These are phyloP conservation scores for Lateolabrax maculatus DNA, from an alignment of 2,797 vertebrate genomes.

Conservation along the genomic window DNA sequence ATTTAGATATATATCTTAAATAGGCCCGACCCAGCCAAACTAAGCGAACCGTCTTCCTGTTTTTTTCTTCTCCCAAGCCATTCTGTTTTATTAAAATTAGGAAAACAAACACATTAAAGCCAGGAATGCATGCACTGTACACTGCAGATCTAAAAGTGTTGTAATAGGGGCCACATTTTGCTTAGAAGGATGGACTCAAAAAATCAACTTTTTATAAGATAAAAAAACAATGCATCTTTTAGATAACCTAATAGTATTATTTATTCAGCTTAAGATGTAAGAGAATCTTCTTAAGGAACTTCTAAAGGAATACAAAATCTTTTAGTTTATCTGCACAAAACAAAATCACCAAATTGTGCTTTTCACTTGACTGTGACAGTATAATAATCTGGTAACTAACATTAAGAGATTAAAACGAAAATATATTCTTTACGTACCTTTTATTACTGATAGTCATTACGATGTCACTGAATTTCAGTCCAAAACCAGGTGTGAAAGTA, in stretches of 20 bases:
- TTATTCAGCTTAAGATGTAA: too few species aligned
- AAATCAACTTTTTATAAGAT: too few species aligned
- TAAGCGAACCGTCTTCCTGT: conserved; percentile 2
- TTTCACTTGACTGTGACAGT: too few species aligned
- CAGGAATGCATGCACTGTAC: conserved; percentile 19
- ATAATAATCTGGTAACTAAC: too few species aligned
- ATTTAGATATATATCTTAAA: conserved; percentile 5
- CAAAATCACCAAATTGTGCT: too few species aligned
- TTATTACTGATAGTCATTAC: too few species aligned
- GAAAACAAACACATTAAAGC: conserved; percentile 42
- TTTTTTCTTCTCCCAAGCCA: background rate
- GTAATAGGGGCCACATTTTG: background rate
- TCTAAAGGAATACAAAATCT: too few species aligned
- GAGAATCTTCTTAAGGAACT: too few species aligned
- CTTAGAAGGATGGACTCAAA: background rate
- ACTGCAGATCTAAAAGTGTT: background rate
- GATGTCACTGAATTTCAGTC: too few species aligned
- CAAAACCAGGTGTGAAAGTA: background rate
- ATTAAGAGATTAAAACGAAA: background rate
- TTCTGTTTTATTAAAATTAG: conserved; percentile 12
- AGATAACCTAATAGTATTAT: too few species aligned
- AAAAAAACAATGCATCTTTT: too few species aligned
- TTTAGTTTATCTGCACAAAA: too few species aligned
- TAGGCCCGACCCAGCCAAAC: background rate
- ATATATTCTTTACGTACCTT: background rate